Evolutionary conservation across 2,113 vertebrate genomes (phyloP).

Genomic region (Rhinoderma darwinii): DNA sequence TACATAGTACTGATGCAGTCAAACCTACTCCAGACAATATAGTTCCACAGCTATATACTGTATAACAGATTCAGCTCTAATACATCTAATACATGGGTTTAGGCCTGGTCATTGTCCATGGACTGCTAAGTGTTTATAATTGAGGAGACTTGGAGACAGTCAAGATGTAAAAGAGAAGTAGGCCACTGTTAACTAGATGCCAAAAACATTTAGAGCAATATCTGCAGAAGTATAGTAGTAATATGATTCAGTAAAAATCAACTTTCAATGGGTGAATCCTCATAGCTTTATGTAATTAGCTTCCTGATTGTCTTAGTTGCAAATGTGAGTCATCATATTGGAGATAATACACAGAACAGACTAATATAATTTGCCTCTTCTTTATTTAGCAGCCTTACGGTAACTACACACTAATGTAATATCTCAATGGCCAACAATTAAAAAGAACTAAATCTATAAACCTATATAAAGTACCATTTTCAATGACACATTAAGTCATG

Average conservation of each 20-base stretch:
- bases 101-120: background rate
- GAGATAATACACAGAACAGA: slow-evolving; percentile 5
- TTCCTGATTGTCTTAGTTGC: background rate
- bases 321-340: background rate
- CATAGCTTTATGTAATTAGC: background rate
- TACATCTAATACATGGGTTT: too few relatives aligned
- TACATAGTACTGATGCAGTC: too few relatives aligned
- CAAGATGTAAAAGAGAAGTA: background rate
- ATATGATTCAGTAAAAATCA: background rate
- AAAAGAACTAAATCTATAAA: background rate
- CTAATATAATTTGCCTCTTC: background rate
- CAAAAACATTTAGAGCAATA: background rate
- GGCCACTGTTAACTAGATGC: background rate
- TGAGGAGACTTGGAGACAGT: background rate
- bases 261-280: background rate
- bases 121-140: too few relatives aligned
- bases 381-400: background rate
- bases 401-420: background rate
- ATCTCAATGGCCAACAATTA: background rate
- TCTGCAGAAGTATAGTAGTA: background rate
- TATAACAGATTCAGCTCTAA: too few relatives aligned
- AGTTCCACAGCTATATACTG: too few relatives aligned
- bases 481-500: too few relatives aligned
- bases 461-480: too few relatives aligned
- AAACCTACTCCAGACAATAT: too few relatives aligned